Percentiles rank a stretch among this genome's conserved stretches.
Evolutionary conservation across 2,888 invertebrate genomes (phyloP).

Genomic region (Drosophila algonquin): DNA sequence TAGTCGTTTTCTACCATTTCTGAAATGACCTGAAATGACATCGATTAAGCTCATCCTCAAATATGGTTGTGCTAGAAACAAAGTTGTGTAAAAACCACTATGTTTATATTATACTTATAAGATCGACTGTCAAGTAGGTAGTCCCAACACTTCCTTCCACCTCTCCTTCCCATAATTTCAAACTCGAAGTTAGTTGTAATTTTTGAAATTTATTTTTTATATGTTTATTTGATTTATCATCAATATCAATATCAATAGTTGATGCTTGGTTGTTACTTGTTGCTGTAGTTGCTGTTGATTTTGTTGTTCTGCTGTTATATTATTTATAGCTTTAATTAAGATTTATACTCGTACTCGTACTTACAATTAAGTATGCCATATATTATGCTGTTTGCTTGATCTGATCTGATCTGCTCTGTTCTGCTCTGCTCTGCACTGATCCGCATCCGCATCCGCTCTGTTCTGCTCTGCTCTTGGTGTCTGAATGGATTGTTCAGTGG

Average conservation of each 20-base stretch:
- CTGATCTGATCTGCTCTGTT: constrained; percentile 15
- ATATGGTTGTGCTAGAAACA: too few relatives aligned
- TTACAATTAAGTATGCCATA: constrained; percentile 64
- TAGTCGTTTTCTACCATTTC: too few relatives aligned
- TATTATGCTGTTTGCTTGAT: constrained; percentile 53
- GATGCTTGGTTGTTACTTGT: constrained; percentile 55
- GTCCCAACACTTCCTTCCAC: too few relatives aligned
- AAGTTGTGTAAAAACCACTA: too few relatives aligned
- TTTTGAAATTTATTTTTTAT: constrained; percentile 74
- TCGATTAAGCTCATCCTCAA: too few relatives aligned
- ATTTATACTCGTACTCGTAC: constrained; percentile 57
- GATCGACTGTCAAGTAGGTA: too few relatives aligned
- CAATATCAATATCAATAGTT: constrained; percentile 75
- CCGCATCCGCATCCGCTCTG: neutral
- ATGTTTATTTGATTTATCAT: constrained; percentile 53
- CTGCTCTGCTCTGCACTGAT: neutral
- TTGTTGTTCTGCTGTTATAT: constrained; percentile 57
- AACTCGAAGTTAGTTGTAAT: constrained; percentile 41
- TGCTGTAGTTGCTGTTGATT: constrained; percentile 68
- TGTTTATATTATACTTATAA: too few relatives aligned
- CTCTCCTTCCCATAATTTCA: too few relatives aligned
- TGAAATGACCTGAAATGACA: too few relatives aligned
- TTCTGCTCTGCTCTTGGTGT: constrained; percentile 18
- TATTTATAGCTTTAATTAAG: constrained; percentile 59
- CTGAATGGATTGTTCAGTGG: constrained; percentile 7